Base-by-base conservation (phyloP, 2,113 vertebrate species). In the Zapus hudsonius region DNA sequence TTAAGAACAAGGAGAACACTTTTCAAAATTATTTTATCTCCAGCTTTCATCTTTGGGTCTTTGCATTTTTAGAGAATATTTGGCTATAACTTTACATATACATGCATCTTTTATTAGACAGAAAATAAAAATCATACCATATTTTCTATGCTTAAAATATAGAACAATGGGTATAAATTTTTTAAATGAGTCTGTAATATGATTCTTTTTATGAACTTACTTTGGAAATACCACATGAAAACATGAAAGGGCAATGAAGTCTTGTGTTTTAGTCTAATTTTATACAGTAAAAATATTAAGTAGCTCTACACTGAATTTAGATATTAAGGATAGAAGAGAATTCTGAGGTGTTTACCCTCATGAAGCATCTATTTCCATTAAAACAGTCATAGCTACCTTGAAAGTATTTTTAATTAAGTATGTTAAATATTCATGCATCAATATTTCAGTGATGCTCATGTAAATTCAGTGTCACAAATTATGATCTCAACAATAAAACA, bases 391-490 rank as follows among this genome's bases (percentile, higher is more conserved):
- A 4, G 73, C 7, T 33, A 63, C 75, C 23, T 81, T 74, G 17
- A 5, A 95, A 90, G 90, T 92, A 93, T 40, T 93, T 42, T 27
- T 85, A 96, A 87, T 78, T 52, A 86, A 66, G 78, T 76, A 90
- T 84, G 73, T 90, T 42, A 95, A 96, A 93, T 89, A 87, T 66
- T 78, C 76, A 63, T 64, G 52, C 67, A 80, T 94, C 89, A 42
- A 86, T 87, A 95, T 91, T 96, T 97, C 33, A 95, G 38, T 94
- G 42, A 97, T 94, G 8, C 4, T 86, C 42, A 94, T 94, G 12
- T 78, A 96, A 90, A 94, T 94, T 89, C 83, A 95, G 84, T 82
- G 38, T 86, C 44, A 87, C 73, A 85, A 96, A 95, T 96, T 96
- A 96, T 96, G 96, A 94, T n/a, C n/a, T n/a, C n/a, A n/a, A n/a